A percentile compares a stretch with the other conserved stretches of the same genome.
Evolutionary conservation across 2,797 vertebrate species (phyloP).

Genomic region (Poecilia gillii): DNA sequence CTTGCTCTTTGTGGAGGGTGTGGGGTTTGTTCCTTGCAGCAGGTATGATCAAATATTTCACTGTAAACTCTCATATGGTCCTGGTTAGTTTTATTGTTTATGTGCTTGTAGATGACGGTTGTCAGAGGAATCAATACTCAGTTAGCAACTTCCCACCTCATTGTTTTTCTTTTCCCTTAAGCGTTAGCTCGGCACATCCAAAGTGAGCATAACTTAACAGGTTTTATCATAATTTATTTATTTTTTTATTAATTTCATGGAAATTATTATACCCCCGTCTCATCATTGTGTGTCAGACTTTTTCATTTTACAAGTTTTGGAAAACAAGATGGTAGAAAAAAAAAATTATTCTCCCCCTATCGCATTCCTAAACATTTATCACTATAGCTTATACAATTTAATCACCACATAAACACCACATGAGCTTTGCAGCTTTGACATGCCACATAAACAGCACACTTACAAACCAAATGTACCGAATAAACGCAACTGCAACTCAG

Average conservation of each 20-base stretch:
- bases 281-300: too few relatives aligned
- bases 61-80: conserved; percentile 2
- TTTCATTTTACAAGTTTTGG: too few relatives aligned
- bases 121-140: background rate
- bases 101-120: background rate
- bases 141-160: background rate
- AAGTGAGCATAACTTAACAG: background rate
- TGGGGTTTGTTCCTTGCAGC: background rate
- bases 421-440: too few relatives aligned
- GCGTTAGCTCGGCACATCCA: background rate
- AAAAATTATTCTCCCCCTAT: too few relatives aligned
- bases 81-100: background rate
- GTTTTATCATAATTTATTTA: background rate
- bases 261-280: too few relatives aligned
- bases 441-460: too few relatives aligned
- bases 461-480: too few relatives aligned
- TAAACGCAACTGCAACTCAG: too few relatives aligned
- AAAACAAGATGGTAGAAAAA: too few relatives aligned
- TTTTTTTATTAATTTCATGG: background rate
- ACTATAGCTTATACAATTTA: too few relatives aligned
- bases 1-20: background rate
- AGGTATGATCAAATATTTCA: background rate
- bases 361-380: too few relatives aligned
- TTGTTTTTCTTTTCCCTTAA: background rate
- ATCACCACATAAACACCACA: too few relatives aligned